phyloP scores from a whole-genome alignment of 1,140 invertebrate genomes.

The Radopholus similis region DNA sequence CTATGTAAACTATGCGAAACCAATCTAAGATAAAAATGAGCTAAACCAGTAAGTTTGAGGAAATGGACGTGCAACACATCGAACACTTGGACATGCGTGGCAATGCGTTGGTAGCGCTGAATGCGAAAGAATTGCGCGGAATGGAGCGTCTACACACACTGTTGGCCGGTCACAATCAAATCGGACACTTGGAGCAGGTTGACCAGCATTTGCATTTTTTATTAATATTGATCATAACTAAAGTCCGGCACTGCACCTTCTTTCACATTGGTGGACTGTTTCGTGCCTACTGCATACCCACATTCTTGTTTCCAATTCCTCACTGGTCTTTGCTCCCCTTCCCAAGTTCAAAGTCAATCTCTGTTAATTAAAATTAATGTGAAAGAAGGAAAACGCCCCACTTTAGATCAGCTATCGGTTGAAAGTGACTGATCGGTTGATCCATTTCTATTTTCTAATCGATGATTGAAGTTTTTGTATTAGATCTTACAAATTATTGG shows the following conservation, averaged over 20 bases:
- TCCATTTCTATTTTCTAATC: no score
- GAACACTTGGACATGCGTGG: neutral
- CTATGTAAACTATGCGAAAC: no score
- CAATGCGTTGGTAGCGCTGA: neutral
- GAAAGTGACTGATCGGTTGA: no score
- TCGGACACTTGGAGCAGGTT: conserved; percentile 36
- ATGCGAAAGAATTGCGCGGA: neutral
- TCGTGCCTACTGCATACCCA: neutral
- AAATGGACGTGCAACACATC: no score
- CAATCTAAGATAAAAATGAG: no score
- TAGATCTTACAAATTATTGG: conserved; percentile 13
- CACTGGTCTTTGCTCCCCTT: neutral
- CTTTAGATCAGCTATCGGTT: no score
- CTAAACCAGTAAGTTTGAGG: no score
- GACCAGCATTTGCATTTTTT: neutral
- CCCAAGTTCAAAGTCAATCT: neutral
- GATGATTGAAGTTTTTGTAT: conserved; percentile 2
- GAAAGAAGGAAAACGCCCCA: no score
- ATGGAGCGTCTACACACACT: conserved; percentile 23
- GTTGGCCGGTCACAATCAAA: conserved; percentile 33
- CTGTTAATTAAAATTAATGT: neutral
- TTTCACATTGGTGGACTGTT: neutral
- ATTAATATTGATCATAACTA: neutral
- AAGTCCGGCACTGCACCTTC: neutral
- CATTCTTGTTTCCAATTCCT: no score